These are phyloP conservation scores for Eulemur rufifrons DNA, from an alignment of 2,113 vertebrate species.

Conservation along the genomic window DNA sequence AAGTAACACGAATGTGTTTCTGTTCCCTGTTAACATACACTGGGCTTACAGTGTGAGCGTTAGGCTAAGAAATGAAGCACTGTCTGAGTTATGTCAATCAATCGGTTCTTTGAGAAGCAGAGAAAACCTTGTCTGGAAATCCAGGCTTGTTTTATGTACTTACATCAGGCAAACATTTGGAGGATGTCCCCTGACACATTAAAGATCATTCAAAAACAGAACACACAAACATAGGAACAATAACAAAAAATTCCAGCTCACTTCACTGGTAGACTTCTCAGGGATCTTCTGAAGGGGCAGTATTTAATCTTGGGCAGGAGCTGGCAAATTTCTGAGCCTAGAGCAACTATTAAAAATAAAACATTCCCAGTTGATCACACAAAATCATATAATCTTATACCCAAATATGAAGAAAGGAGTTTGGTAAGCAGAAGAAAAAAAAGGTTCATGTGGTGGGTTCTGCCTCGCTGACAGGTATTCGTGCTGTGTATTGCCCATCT, in stretches of 20 bases:
- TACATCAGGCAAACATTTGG: neutral
- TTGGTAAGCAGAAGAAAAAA: neutral
- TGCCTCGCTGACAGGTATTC: neutral
- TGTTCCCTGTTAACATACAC: neutral
- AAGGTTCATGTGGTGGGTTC: rapidly evolving
- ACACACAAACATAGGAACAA: neutral
- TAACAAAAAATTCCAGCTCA: neutral
- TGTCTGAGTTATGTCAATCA: neutral
- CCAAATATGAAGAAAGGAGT: neutral
- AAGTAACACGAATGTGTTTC: slow-evolving; percentile 60
- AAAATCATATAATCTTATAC: neutral
- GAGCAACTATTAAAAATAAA: neutral
- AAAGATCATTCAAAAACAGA: neutral
- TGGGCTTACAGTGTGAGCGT: neutral
- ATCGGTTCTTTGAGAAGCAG: neutral
- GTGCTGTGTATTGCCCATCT: neutral
- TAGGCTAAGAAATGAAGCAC: neutral
- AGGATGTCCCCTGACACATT: neutral
- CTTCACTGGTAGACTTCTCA: neutral
- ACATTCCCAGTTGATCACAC: neutral
- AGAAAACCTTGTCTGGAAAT: neutral
- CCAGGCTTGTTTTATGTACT: neutral
- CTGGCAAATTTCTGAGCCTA: neutral
- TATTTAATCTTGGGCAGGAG: neutral
- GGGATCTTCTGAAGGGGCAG: neutral